Evolutionary conservation across 2,113 vertebrate species (phyloP).

Genomic region (Ranitomeya imitator): DNA sequence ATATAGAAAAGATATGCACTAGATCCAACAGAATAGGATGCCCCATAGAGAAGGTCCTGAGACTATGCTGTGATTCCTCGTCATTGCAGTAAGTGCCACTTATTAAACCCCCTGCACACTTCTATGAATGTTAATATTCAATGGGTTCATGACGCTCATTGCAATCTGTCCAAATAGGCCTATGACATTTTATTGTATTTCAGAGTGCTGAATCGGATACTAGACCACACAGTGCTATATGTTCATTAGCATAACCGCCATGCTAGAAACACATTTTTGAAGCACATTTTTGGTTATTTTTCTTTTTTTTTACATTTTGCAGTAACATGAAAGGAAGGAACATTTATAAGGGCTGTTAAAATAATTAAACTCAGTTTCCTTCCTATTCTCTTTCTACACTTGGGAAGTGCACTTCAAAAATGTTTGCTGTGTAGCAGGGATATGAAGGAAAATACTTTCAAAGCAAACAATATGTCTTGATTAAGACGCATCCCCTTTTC

Average conservation of each 20-base stretch:
- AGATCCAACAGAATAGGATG: background rate
- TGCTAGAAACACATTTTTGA: background rate
- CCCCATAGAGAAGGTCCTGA: background rate
- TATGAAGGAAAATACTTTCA: conserved; percentile 76
- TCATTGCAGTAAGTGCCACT: background rate
- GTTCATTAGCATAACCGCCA: conserved; percentile 1
- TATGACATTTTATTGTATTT: background rate
- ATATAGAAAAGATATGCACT: background rate
- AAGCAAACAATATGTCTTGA: conserved; percentile 76
- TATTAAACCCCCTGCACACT: background rate
- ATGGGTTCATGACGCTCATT: background rate
- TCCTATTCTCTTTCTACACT: conserved; percentile 79
- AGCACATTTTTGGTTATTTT: background rate
- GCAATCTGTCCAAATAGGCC: background rate
- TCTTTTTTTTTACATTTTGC: conserved; percentile 77
- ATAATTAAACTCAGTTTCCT: conserved; percentile 75
- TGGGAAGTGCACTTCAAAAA: conserved; percentile 77
- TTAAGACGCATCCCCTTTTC: conserved; percentile 70
- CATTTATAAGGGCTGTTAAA: conserved; percentile 85
- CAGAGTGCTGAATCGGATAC: background rate
- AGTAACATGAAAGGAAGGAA: conserved; percentile 79
- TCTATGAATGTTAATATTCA: conserved; percentile 22
- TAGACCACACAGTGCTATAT: background rate
- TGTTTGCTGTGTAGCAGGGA: conserved; percentile 75
- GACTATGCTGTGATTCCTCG: background rate